Evolutionary conservation across 2,797 vertebrate species (phyloP).

Genomic region (Ara ararauna): DNA sequence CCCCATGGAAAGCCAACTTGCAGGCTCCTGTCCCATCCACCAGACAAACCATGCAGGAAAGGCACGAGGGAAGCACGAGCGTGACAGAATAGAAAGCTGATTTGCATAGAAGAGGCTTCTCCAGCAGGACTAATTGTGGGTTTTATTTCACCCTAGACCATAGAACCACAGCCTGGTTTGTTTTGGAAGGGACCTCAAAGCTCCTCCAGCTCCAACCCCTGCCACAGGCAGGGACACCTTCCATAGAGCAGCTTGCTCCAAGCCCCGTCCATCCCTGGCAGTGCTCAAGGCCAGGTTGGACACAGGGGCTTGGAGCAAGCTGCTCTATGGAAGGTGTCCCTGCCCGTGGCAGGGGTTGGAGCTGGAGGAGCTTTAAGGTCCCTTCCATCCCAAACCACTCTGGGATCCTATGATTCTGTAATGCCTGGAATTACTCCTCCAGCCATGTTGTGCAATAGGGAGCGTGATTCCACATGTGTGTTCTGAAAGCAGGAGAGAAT

Average conservation of each 20-base stretch:
- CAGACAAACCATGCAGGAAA: background rate
- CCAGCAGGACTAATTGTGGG: background rate
- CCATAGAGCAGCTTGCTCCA: no score
- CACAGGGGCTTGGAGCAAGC: no score
- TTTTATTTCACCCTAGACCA: background rate
- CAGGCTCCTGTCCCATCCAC: background rate
- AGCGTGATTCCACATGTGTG: background rate
- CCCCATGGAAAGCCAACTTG: background rate
- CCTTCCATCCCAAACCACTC: background rate
- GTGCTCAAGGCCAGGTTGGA: no score
- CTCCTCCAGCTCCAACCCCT: no score
- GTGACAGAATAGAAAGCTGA: background rate
- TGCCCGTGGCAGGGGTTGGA: no score
- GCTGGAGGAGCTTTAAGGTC: background rate
- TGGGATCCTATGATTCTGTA: background rate
- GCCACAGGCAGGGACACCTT: no score
- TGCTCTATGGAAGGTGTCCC: no score
- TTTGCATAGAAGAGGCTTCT: background rate
- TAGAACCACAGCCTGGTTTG: background rate
- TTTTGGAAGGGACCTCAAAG: no score
- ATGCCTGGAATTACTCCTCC: background rate
- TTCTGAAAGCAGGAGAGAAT: background rate
- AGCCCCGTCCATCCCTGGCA: no score
- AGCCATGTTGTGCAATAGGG: background rate
- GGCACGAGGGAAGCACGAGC: background rate